phyloP scores from a whole-genome alignment of 2,113 vertebrate genomes.

The Petaurus breviceps region DNA sequence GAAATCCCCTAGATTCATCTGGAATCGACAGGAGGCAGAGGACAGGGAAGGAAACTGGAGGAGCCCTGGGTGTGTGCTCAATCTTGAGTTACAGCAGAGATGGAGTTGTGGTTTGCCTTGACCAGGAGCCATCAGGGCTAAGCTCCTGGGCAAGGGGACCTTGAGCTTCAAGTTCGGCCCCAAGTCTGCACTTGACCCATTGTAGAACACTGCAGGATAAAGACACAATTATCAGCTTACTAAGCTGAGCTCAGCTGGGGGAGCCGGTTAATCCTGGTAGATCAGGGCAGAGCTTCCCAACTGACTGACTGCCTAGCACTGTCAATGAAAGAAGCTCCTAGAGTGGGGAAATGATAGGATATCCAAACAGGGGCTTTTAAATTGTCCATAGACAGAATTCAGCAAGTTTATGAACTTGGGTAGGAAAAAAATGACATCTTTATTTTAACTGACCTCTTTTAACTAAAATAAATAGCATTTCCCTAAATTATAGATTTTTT shows the following conservation, averaged over 20 bases:
- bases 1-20: background rate
- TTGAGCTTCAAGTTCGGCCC: background rate
- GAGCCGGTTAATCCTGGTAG: background rate
- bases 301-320: background rate
- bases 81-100: background rate
- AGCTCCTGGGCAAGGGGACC: background rate
- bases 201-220: conserved; percentile 22
- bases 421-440: background rate
- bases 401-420: background rate
- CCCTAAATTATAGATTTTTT: background rate
- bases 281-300: background rate
- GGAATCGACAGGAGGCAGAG: background rate
- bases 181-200: background rate
- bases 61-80: no score
- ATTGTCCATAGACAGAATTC: background rate
- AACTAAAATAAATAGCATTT: background rate
- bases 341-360: background rate
- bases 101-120: background rate
- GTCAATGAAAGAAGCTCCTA: background rate
- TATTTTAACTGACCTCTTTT: background rate
- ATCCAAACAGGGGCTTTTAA: background rate
- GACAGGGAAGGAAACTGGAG: background rate
- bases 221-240: background rate
- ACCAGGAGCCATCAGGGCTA: background rate
- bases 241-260: background rate